Evolutionary conservation across 2,113 vertebrate species (phyloP).

Genomic region (Panthera uncia): DNA sequence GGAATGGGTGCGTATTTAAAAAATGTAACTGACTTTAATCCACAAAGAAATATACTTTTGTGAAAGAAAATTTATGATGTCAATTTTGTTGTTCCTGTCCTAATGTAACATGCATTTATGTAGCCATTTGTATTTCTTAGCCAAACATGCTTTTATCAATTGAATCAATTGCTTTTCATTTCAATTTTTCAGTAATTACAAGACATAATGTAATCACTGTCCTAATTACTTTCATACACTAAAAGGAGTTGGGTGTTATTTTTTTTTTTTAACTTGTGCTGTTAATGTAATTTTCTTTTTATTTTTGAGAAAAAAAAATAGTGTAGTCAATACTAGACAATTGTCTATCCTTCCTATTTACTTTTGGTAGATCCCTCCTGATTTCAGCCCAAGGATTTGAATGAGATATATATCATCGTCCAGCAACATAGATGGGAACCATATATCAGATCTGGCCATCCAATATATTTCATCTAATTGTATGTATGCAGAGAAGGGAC

Average conservation of each 20-base stretch:
- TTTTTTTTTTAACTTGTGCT: background rate
- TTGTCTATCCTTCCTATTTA: background rate
- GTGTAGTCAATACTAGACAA: background rate
- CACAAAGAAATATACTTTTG: conserved; percentile 20
- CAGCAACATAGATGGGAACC: background rate
- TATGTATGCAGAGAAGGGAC: background rate
- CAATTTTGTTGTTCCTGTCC: background rate
- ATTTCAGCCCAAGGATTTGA: background rate
- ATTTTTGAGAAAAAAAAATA: background rate
- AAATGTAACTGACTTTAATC: conserved; percentile 58
- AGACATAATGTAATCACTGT: background rate
- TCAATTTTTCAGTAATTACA: background rate
- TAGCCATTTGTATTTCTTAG: background rate
- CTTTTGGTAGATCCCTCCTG: background rate
- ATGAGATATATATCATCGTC: background rate
- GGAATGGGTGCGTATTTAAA: background rate
- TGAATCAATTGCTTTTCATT: background rate
- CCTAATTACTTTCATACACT: background rate
- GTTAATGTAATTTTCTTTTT: background rate
- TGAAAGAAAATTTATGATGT: conserved; percentile 14
- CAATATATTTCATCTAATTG: background rate
- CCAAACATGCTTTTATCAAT: background rate
- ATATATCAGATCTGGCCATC: background rate
- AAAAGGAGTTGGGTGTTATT: background rate
- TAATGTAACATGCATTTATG: conserved; percentile 31